Percentiles rank a stretch among this genome's conserved stretches.
Evolutionary conservation across 2,797 vertebrate genomes (phyloP).

Genomic region (Arrhamphus sclerolepis): DNA sequence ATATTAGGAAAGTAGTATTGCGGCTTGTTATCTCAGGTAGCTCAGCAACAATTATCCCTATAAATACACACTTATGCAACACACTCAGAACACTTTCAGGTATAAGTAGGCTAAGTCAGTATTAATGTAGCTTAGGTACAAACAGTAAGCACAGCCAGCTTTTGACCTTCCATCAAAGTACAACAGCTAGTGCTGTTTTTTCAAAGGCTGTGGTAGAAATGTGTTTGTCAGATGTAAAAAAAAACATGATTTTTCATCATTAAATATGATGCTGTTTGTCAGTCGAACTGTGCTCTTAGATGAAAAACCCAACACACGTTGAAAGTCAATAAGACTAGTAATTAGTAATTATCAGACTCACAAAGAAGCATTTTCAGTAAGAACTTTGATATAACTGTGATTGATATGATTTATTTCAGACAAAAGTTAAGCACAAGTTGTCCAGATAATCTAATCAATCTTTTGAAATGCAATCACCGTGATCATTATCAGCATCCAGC

Average conservation of each 20-base stretch:
- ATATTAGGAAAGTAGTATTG: too few relatives aligned
- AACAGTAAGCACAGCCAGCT: too few relatives aligned
- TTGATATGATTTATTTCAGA: conserved; percentile 13
- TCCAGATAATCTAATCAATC: conserved; percentile 1
- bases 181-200: too few relatives aligned
- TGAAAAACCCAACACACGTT: too few relatives aligned
- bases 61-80: conserved; percentile 15
- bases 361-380: background rate
- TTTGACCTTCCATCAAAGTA: too few relatives aligned
- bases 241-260: too few relatives aligned
- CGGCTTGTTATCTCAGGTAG: background rate
- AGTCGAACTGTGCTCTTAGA: too few relatives aligned
- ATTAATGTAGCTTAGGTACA: conserved; percentile 12
- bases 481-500: conserved; percentile 1
- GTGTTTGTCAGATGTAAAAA: too few relatives aligned
- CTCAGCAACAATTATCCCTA: background rate
- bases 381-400: too few relatives aligned
- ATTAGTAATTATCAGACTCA: background rate
- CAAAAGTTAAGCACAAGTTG: background rate
- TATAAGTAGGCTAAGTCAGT: conserved; percentile 19
- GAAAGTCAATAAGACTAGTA: background rate
- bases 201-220: too few relatives aligned
- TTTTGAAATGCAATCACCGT: background rate
- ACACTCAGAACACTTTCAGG: conserved; percentile 14
- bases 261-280: too few relatives aligned